Base-by-base conservation (phyloP, 2,888 invertebrate genomes). In the Prostheceraeus crozeri region DNA sequence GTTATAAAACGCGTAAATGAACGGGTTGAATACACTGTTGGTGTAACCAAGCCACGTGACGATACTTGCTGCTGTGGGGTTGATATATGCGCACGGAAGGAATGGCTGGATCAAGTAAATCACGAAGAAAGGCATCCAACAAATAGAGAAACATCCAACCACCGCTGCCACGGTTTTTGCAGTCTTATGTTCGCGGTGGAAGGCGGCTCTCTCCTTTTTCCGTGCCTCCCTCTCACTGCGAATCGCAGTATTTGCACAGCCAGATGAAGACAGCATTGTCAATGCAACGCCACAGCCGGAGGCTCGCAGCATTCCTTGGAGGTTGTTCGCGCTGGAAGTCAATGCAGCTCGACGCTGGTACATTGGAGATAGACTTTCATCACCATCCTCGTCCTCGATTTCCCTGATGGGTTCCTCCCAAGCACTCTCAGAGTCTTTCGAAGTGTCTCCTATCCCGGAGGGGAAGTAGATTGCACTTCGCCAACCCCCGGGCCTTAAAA, bases 1-100 rank as follows among this genome's bases (percentile, higher is more conserved):
- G 63, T 86, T 87, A 76, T 87, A 88, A 71, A 88, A 88, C 16
- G 88, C 87, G 70, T 88, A 89, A 68, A 89, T 89, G 72, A 88
- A 87, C 0, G 88, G 88, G 77, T 89, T 89, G 64, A 89, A 86
- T 2, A 87, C 87, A 0, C 87, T 87, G 72, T 88, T 89, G 68
- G 86, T 84, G 87, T 88, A 89, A 75, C 81, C 89, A 35, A 89
- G 78, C 88, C 88, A 89, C 1, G 87, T 87, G 57, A 88, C 77
- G 23, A 57, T 21, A 3, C 40, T 40, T 3, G 46, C 28, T 4
- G 46, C 21, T 46, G 40, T n/a, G 14, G 19, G 2, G 46, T 46
- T 57, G 8, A 57, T 25, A 4, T 25, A 11, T 14, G 14, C 35
- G n/a, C n/a, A n/a, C 4, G 83, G 82, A 57, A 87, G 81, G 69